Percentiles rank a stretch among this genome's conserved stretches.
phyloP scores from a whole-genome alignment of 2,888 invertebrate species.

The Amaurobius ferox region DNA sequence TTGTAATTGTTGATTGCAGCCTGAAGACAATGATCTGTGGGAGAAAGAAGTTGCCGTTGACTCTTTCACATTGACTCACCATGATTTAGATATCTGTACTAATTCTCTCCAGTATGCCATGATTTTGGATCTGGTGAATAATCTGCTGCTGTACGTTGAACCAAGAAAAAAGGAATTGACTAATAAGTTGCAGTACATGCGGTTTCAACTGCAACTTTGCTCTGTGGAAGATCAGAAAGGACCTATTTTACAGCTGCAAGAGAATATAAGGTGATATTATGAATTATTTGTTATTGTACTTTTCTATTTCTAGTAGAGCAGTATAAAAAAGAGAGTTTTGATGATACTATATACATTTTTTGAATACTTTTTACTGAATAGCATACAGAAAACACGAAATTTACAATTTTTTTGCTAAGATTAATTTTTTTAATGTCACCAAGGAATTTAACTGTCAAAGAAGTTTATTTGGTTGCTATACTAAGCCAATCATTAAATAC shows the following conservation, averaged over 20 bases:
- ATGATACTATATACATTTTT: too few relatives aligned
- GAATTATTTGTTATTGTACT: too few relatives aligned
- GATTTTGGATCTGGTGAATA: slow-evolving; percentile 98
- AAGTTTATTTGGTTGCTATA: too few relatives aligned
- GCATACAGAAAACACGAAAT: too few relatives aligned
- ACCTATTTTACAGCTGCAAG: slow-evolving; percentile 88
- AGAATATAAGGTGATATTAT: slow-evolving; percentile 80
- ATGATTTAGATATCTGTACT: slow-evolving; percentile 85
- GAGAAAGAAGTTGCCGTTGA: slow-evolving; percentile 92
- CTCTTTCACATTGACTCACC: slow-evolving; percentile 98
- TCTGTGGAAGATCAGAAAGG: slow-evolving; percentile 93
- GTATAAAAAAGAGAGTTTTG: too few relatives aligned
- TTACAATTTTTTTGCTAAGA: too few relatives aligned
- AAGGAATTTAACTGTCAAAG: too few relatives aligned
- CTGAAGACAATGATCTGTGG: slow-evolving; percentile 82
- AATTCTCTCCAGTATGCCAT: slow-evolving; percentile 88
- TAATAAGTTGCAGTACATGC: slow-evolving; percentile 92
- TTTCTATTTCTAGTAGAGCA: too few relatives aligned
- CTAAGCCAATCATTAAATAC: too few relatives aligned
- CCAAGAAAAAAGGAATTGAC: slow-evolving; percentile 94
- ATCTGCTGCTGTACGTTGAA: slow-evolving; percentile 96
- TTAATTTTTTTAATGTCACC: too few relatives aligned
- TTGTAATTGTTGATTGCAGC: slow-evolving; percentile 73
- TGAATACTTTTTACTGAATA: too few relatives aligned
- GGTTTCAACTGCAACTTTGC: slow-evolving; percentile 94